Conservation (phyloP, 2,797 vertebrate species). For the Chloroceryle amazona region DNA sequence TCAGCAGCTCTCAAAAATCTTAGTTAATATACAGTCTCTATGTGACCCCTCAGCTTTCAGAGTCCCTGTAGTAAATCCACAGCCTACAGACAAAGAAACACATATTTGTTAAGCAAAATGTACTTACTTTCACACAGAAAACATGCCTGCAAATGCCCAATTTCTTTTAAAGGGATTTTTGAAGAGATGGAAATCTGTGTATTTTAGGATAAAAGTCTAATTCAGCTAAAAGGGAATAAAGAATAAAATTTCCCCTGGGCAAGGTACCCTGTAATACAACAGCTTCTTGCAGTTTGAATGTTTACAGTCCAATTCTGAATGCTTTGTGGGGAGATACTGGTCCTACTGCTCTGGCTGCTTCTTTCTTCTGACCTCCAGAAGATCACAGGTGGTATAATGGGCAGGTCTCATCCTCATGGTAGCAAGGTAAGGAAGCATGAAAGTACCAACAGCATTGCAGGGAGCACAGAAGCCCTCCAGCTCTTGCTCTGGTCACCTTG, state of each 20-base stretch:
- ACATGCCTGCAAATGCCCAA: neutral
- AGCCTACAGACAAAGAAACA: neutral
- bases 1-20: constrained; percentile 1
- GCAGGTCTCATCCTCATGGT: neutral
- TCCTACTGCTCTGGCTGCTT: neutral
- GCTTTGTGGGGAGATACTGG: neutral
- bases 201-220: neutral
- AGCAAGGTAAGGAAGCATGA: neutral
- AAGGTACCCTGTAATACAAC: neutral
- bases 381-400: rapidly evolving
- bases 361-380: neutral
- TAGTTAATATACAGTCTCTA: neutral
- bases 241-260: neutral
- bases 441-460: neutral
- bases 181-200: neutral
- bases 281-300: neutral
- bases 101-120: neutral
- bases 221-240: neutral
- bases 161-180: neutral
- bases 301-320: neutral
- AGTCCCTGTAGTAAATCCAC: neutral
- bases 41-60: neutral
- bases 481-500: neutral
- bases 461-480: neutral
- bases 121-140: neutral